Evolutionary conservation across 1,140 invertebrate genomes (phyloP), one percentile per base, ranked within the genome.

Genomic region (Drosophila guanche): DNA sequence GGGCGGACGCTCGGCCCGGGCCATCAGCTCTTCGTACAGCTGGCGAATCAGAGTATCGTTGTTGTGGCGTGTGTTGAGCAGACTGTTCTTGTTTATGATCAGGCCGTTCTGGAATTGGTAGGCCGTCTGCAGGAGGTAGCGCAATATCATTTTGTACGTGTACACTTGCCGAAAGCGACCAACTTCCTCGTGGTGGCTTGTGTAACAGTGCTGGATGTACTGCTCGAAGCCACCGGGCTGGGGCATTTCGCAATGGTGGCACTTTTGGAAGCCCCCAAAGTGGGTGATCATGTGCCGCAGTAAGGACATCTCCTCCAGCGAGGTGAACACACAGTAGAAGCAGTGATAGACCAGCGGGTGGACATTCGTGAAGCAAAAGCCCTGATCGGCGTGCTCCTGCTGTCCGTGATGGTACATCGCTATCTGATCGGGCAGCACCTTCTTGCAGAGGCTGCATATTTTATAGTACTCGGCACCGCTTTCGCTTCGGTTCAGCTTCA

Each of bases 61-160:
- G 0, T 5, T 16, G 33, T 29, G 78, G 6, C 55, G 61, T 2
- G 81, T 86, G 5, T 50, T 10, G 0, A 58, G 68, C 40, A 86
- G 33, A 14, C 83, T 81, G 51, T 54, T 81, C 48, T 88, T 88
- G 40, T 57, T 81, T 6, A 88, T 78, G 29, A 86, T 65, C 1
- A 86, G 47, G 0, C 81, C 81, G 22, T 88, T 86, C 7, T 70
- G 68, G 16, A 86, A 88, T 22, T 86, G 81, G 23, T 75, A 78
- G n/a, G 67, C 47, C 5, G 78, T 14, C 22, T 88, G 74, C n/a
- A 61, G 20, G 3, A 86, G 70, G 40, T 55, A 86, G 4, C 56
- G 61, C 5, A 88, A 27, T 4, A 37, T 37, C 33, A 4, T 77
- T 47, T 0, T 1, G 23, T 50, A 88, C 5, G 65, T 25, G 56